Percentiles rank a stretch among this genome's conserved stretches.
These are phyloP conservation scores for Champsocephalus gunnari DNA, from an alignment of 2,797 vertebrate genomes.

Conservation along the genomic window DNA sequence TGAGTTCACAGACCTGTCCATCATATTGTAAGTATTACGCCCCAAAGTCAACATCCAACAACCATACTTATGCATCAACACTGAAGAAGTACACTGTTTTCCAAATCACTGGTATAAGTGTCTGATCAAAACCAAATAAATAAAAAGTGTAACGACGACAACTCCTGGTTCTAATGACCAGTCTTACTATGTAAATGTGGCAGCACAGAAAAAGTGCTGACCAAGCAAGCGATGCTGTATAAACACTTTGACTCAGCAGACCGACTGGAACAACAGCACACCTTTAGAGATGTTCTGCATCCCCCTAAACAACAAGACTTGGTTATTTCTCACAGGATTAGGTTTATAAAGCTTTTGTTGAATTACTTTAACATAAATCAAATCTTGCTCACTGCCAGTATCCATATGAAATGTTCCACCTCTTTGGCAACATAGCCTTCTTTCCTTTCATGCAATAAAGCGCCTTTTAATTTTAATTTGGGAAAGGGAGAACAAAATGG, in stretches of 20 bases:
- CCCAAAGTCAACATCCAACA: neutral
- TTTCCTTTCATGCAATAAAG: constrained; percentile 32
- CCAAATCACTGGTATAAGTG: neutral
- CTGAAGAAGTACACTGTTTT: neutral
- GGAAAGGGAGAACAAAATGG: constrained; percentile 1
- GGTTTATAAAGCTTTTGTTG: neutral
- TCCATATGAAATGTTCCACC: neutral
- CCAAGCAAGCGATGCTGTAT: constrained; percentile 27
- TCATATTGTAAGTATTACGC: neutral
- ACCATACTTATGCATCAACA: constrained; percentile 9
- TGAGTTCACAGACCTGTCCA: neutral
- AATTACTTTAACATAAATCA: constrained; percentile 21
- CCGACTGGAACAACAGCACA: constrained; percentile 7
- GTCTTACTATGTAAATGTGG: constrained; percentile 13
- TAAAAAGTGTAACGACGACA: neutral
- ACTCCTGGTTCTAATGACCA: constrained; percentile 10
- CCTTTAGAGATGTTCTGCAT: constrained; percentile 8
- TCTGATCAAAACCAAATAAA: constrained; percentile 9
- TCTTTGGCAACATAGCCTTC: constrained; percentile 24
- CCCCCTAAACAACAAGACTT: constrained; percentile 16
- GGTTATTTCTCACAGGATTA: constrained; percentile 11
- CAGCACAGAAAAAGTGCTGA: constrained; percentile 21
- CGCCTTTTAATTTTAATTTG: constrained; percentile 41
- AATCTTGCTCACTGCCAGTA: constrained; percentile 5
- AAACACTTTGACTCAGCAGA: constrained; percentile 60